Conservation (phyloP, 2,113 vertebrate genomes). For the Nesospiza acunhae region DNA sequence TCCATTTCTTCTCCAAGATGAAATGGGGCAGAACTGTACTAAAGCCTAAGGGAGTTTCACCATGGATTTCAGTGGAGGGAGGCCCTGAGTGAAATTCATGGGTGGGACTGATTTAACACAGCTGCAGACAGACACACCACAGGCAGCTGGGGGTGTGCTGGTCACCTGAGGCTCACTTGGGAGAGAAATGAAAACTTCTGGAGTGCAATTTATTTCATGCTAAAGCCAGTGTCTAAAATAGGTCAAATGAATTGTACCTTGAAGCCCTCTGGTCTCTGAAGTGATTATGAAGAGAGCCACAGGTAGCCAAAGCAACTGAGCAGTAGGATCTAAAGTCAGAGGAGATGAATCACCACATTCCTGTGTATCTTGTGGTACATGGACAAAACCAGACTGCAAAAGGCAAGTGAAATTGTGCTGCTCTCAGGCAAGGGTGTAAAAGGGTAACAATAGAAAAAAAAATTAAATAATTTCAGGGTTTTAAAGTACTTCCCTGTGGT, state of each 20-base stretch:
- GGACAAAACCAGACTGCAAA: neutral
- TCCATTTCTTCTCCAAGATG: neutral
- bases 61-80: neutral
- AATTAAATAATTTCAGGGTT: neutral
- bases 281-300: neutral
- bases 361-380: neutral
- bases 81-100: neutral
- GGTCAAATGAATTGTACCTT: conserved; percentile 1
- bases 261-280: neutral
- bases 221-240: conserved; percentile 6
- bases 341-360: neutral
- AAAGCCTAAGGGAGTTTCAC: neutral
- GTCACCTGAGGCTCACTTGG: neutral
- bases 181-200: neutral
- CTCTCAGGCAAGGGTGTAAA: neutral
- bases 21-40: neutral
- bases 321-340: neutral
- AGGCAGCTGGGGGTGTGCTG: neutral
- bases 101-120: neutral
- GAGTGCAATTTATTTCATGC: neutral
- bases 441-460: neutral
- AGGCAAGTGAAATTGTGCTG: neutral
- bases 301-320: neutral
- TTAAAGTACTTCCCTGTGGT: neutral
- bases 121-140: neutral